These are phyloP conservation scores for Penaeus vannamei DNA, from an alignment of 1,140 invertebrate species.

Conservation along the genomic window DNA sequence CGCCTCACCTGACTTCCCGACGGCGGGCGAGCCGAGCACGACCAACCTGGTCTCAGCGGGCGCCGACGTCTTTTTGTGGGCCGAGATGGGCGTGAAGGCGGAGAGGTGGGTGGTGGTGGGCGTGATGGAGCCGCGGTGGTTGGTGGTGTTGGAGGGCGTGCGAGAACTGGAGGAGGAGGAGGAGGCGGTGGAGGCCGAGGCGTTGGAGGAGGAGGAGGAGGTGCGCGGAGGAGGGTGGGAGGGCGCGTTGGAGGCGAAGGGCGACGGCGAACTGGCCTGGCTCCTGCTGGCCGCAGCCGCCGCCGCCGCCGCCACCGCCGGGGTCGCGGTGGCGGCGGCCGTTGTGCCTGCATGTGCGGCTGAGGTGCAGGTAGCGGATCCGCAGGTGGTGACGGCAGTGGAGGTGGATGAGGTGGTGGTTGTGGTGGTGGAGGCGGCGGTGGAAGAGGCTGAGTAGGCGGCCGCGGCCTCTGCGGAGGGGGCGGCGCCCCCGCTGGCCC, in stretches of 20 bases:
- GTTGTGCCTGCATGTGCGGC: neutral
- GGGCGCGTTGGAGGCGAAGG: neutral
- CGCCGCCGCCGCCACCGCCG: neutral
- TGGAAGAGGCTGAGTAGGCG: neutral
- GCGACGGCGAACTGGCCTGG: neutral
- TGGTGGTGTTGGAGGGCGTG: neutral
- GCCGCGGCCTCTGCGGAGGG: neutral
- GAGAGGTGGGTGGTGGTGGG: slow-evolving; percentile 43
- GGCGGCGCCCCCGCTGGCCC: neutral
- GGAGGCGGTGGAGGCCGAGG: neutral
- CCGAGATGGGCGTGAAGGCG: neutral
- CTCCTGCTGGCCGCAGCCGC: neutral
- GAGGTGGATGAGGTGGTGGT: neutral
- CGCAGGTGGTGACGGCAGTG: slow-evolving; percentile 4
- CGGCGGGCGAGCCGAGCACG: slow-evolving; percentile 46
- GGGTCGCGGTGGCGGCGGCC: neutral
- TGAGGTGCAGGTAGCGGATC: neutral
- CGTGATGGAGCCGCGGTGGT: neutral
- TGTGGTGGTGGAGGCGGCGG: slow-evolving; percentile 1
- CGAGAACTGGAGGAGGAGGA: neutral
- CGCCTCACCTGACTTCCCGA: slow-evolving; percentile 57
- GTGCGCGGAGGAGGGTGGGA: neutral
- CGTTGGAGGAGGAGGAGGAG: neutral
- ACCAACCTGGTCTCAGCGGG: slow-evolving; percentile 47
- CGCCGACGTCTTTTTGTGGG: slow-evolving; percentile 22